A percentile compares a stretch with the other conserved stretches of the same genome.
These are phyloP conservation scores for Bufotes viridis DNA, from an alignment of 2,797 vertebrate species.

Conservation along the genomic window DNA sequence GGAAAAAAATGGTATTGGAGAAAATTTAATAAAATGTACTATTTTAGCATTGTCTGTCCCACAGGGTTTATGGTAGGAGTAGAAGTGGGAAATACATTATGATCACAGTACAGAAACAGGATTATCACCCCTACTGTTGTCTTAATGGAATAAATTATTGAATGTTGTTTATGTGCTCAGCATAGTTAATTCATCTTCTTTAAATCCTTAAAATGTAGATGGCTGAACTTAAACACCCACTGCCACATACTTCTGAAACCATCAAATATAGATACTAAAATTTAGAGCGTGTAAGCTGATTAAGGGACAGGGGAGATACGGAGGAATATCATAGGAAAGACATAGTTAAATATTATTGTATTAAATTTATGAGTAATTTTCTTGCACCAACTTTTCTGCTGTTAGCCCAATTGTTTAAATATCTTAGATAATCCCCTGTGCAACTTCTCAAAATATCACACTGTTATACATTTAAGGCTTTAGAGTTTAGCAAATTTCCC, in stretches of 20 bases:
- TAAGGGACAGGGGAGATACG: neutral
- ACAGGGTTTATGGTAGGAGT: conserved; percentile 12
- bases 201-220: neutral
- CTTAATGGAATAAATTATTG: conserved; percentile 61
- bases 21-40: neutral
- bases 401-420: too few relatives aligned
- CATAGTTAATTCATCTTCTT: conserved; percentile 38
- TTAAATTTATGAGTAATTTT: too few relatives aligned
- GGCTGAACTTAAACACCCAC: neutral
- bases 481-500: too few relatives aligned
- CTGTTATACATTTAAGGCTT: too few relatives aligned
- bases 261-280: neutral
- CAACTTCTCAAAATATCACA: too few relatives aligned
- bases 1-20: neutral
- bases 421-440: too few relatives aligned
- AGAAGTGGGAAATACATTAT: conserved; percentile 45
- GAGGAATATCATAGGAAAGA: neutral
- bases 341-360: too few relatives aligned
- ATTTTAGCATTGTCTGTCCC: conserved; percentile 9
- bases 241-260: neutral
- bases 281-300: neutral
- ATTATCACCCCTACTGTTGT: conserved; percentile 55
- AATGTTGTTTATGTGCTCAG: conserved; percentile 36
- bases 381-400: too few relatives aligned
- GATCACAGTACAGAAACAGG: conserved; percentile 44